Evolutionary conservation across 1,140 invertebrate species (phyloP), one percentile per base, ranked within the genome.

Genomic region (Hycleus phaleratus): DNA sequence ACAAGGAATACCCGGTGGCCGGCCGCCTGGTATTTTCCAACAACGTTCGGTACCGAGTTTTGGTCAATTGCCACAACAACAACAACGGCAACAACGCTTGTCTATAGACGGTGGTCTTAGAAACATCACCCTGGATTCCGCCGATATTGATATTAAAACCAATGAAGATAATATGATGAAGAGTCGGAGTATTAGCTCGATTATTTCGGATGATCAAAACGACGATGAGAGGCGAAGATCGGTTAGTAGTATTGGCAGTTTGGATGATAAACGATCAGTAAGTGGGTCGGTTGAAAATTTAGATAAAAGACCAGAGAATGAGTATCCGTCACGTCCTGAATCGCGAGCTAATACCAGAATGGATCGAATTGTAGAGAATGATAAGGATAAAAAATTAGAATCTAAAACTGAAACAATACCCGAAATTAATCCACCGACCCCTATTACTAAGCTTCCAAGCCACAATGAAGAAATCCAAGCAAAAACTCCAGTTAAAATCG

Each of bases 21-120:
- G 68, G 58, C 64, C 62, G n/a, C 65, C 65, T 11, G 59, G 59
- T 25, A 47, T 71, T 12, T 63, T 63, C 46, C 69, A 68, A 38
- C 69, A 70, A 60, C 63, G 64, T 51, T 62, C 67, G 1, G 62
- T 62, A 24, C 65, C 68, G 4, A 50, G 49, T 18, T 60, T 56
- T 47, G 52, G 26, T 7, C 59, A 59, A 32, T 32, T 32, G 40
- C 62, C 53, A 26, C 61, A 49, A 46, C 60, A 60, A 10, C 50
- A 49, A 9, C 11, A 46, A 12, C 11, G 7, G 2, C 24, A 18
- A 12, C 11, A 47, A 12, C 46, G 26, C 7, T 24, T 24, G 32
- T 10, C 45, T 42, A 8, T 11, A 1, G 40, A n/a, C 6, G 40
- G 11, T 42, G 40, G 9, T 49, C 53, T 18, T 18, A 18, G 49